Percentiles rank a stretch among this genome's conserved stretches.
Conservation (phyloP, 2,888 invertebrate species). For the Drosophila fulvimacula region DNA sequence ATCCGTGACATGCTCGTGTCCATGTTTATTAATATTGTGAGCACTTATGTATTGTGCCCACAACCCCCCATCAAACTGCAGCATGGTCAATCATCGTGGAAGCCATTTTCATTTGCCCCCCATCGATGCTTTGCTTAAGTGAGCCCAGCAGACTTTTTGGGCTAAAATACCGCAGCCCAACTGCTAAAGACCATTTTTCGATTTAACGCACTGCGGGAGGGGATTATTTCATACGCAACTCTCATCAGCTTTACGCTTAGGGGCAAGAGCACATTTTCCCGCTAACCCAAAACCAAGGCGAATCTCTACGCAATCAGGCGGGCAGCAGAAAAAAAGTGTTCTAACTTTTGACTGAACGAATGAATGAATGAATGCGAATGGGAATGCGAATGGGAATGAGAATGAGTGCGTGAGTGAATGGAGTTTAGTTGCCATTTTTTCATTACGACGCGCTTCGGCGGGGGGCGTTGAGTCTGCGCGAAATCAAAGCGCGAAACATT, state of each 20-base stretch:
- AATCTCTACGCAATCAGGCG: slow-evolving; percentile 54
- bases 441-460: slow-evolving; percentile 43
- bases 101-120: slow-evolving; percentile 41
- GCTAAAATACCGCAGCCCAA: slow-evolving; percentile 27
- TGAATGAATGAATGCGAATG: slow-evolving; percentile 28
- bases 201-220: slow-evolving; percentile 56
- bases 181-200: slow-evolving; percentile 58
- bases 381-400: slow-evolving; percentile 12
- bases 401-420: slow-evolving; percentile 24
- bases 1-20: slow-evolving; percentile 45
- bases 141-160: slow-evolving; percentile 32
- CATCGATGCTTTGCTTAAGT: slow-evolving; percentile 26
- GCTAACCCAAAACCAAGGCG: slow-evolving; percentile 33
- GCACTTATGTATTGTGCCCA: background rate
- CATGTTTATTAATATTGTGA: slow-evolving; percentile 49
- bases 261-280: slow-evolving; percentile 30
- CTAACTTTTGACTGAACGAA: slow-evolving; percentile 60
- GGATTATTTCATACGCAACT: slow-evolving; percentile 30
- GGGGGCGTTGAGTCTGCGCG: slow-evolving; percentile 36
- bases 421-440: slow-evolving; percentile 52
- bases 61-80: slow-evolving; percentile 7
- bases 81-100: slow-evolving; percentile 38
- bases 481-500: slow-evolving; percentile 64
- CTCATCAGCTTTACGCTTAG: slow-evolving; percentile 43
- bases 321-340: slow-evolving; percentile 33